Conservation (phyloP, 2,113 vertebrate species). For the Microcebus griseorufus region DNA sequence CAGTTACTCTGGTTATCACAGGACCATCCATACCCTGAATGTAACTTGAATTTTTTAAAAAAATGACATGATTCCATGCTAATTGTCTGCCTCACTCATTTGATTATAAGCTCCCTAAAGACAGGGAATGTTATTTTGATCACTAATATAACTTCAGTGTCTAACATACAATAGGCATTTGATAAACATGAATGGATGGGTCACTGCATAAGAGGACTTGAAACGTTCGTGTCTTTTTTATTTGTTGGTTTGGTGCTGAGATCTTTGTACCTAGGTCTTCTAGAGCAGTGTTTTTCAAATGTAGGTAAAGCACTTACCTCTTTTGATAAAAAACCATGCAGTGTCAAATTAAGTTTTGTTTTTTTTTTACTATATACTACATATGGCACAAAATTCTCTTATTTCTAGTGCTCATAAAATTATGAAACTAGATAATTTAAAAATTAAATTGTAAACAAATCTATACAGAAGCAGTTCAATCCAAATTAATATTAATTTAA, state of each 20-base stretch:
- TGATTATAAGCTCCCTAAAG: neutral
- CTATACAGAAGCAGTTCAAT: neutral
- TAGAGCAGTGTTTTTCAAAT: neutral
- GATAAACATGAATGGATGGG: neutral
- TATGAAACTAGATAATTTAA: neutral
- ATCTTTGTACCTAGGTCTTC: neutral
- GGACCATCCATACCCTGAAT: neutral
- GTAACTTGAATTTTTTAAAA: neutral
- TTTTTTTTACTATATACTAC: neutral
- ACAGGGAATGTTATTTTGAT: neutral
- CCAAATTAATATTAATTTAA: conserved; percentile 23
- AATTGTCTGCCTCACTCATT: neutral
- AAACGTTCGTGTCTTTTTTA: neutral
- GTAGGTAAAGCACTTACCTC: neutral
- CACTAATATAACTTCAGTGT: neutral
- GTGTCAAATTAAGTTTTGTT: conserved; percentile 7
- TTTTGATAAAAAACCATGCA: neutral
- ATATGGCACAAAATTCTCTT: neutral
- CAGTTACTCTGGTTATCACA: neutral
- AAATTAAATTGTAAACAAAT: neutral
- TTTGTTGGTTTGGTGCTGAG: neutral
- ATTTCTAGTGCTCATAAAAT: neutral
- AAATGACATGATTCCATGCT: neutral
- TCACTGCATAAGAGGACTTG: neutral
- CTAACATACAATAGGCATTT: neutral